Evolutionary conservation across 2,888 invertebrate genomes (phyloP).

Genomic region (Eristalis pertinax): DNA sequence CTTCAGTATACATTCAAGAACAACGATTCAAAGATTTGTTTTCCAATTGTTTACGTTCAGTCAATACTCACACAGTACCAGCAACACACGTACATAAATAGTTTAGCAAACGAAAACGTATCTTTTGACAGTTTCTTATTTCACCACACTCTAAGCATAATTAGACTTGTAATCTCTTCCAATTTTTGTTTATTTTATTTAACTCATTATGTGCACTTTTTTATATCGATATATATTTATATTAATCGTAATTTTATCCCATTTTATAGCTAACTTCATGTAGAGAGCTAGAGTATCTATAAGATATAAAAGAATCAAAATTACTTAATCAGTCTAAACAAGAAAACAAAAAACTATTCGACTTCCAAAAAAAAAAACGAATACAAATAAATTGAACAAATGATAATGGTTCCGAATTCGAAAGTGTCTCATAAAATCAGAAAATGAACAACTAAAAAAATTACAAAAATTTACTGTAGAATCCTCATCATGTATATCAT

Average conservation of each 20-base stretch:
- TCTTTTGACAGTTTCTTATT: slow-evolving; percentile 1
- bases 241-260: slow-evolving; percentile 72
- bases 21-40: background rate
- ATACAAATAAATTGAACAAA: background rate
- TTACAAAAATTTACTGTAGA: slow-evolving; percentile 34
- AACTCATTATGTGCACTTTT: slow-evolving; percentile 37
- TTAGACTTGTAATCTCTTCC: background rate
- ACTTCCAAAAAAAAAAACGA: slow-evolving; percentile 40
- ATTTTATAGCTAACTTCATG: slow-evolving; percentile 82
- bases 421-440: slow-evolving; percentile 52
- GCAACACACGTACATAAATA: background rate
- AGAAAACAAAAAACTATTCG: slow-evolving; percentile 20
- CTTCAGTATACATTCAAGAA: background rate
- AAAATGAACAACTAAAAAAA: slow-evolving; percentile 14
- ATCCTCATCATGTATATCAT: slow-evolving; percentile 49
- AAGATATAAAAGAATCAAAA: slow-evolving; percentile 46
- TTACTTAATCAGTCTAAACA: slow-evolving; percentile 31
- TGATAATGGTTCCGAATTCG: slow-evolving; percentile 35
- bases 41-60: background rate
- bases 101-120: background rate
- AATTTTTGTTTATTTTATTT: background rate
- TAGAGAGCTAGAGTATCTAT: slow-evolving; percentile 78
- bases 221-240: slow-evolving; percentile 29
- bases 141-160: slow-evolving; percentile 21
- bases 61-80: background rate